Evolutionary conservation across 2,888 invertebrate genomes (phyloP), one percentile per base, ranked within the genome.

Genomic region (Plagodis dolabraria): DNA sequence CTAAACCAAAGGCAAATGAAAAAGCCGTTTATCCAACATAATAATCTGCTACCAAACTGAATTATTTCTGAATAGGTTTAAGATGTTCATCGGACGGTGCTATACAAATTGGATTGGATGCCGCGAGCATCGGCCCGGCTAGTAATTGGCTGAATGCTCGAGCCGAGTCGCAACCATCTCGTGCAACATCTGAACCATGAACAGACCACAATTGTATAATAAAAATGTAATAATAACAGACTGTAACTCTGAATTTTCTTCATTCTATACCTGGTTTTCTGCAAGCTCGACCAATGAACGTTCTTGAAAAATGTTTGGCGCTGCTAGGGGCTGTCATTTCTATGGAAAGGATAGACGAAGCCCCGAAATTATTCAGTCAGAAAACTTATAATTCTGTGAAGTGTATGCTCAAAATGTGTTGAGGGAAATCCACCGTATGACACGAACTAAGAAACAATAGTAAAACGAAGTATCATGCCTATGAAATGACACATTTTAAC

Each of bases 81-180:
- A 72, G 69, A 74, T 74, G 74, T 66, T 60, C 68, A 72, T 76
- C 78, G 80, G 82, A 89, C 89, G 89, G 87, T 89, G 85, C 82
- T 70, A 77, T 75, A 76, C 85, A 90, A 90, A 91, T 91, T 89
- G 90, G 85, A 88, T 87, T 85, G 86, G 79, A 22, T 22, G 22
- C 79, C 76, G 73, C 73, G 73, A 81, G 82, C 77, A 78, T 76
- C 75, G 75, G 48, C 38, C 34, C 10, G 69, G 65, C 65, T 67
- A 77, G 79, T 88, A 88, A 89, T 89, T 88, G 88, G 83, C 79
- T 76, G 73, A 78, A 71, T 68, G 71, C 70, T 71, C 69, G 70
- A 76, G 78, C 80, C 80, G 78, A 81, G 70, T 60, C 67, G 69
- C 59, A 51, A 63, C 65, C 62, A 63, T 62, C 62, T 65, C 59